Percentiles rank a stretch among this genome's conserved stretches.
These are phyloP conservation scores for Pandemis cinnamomeana DNA, from an alignment of 2,888 invertebrate species.

Conservation along the genomic window DNA sequence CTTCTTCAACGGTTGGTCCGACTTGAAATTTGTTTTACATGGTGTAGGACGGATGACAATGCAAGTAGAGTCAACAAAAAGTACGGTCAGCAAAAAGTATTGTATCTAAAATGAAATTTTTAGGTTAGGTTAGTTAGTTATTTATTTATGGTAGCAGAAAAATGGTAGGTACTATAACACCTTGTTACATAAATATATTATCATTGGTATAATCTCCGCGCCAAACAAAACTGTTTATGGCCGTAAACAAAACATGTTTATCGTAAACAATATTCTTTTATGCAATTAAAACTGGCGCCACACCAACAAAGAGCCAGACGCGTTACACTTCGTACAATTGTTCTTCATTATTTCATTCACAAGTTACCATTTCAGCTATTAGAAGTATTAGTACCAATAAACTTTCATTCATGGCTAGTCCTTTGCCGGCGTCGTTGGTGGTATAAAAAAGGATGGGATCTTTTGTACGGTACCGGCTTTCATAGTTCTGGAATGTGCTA, in stretches of 20 bases:
- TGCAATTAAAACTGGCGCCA: constrained; percentile 61
- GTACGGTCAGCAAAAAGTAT: no score
- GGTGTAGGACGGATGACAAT: no score
- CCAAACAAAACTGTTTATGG: neutral
- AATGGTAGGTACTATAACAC: neutral
- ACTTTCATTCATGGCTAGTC: constrained; percentile 61
- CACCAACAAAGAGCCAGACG: constrained; percentile 48
- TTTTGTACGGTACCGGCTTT: constrained; percentile 32
- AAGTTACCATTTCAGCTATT: constrained; percentile 56
- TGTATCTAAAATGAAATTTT: no score
- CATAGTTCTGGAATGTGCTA: constrained; percentile 30
- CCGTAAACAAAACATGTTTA: constrained; percentile 22
- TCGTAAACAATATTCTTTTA: constrained; percentile 41
- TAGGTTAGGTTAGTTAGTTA: no score
- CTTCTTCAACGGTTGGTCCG: no score
- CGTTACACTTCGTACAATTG: constrained; percentile 54
- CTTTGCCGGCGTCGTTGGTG: constrained; percentile 36
- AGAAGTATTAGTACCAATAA: constrained; percentile 68
- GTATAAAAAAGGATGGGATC: constrained; percentile 34
- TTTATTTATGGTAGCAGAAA: no score
- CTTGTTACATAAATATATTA: neutral
- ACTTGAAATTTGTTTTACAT: no score
- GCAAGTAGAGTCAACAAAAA: no score
- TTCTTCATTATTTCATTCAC: constrained; percentile 66
- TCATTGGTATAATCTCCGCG: neutral